These are phyloP conservation scores for Liolophura sinensis DNA, from an alignment of 1,140 invertebrate genomes.

Conservation along the genomic window DNA sequence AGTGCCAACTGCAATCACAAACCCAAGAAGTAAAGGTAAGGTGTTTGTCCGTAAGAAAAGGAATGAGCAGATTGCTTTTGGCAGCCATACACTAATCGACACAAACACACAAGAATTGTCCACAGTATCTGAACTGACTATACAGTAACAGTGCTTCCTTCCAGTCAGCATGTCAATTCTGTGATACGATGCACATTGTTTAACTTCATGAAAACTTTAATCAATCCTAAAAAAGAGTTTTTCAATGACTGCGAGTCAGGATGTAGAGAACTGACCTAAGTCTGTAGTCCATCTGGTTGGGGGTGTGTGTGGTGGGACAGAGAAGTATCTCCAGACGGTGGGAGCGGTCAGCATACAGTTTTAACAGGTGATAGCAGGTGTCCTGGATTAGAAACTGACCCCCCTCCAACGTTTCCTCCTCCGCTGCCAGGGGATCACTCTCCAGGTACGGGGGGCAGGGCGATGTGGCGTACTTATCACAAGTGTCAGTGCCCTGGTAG, in stretches of 20 bases:
- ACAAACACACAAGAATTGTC: too few relatives aligned
- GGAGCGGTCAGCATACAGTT: constrained; percentile 67
- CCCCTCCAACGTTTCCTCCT: constrained; percentile 16
- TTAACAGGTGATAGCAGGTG: constrained; percentile 81
- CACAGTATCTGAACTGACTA: too few relatives aligned
- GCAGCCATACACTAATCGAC: too few relatives aligned
- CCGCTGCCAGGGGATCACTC: constrained; percentile 9
- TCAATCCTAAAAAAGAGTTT: too few relatives aligned
- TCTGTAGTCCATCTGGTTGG: constrained; percentile 80
- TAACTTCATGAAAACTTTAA: too few relatives aligned
- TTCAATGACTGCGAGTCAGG: too few relatives aligned
- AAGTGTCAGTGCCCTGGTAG: constrained; percentile 58
- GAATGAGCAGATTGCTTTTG: too few relatives aligned
- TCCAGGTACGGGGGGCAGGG: constrained; percentile 66
- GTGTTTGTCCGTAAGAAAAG: too few relatives aligned
- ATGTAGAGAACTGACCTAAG: constrained; percentile 68
- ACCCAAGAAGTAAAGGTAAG: too few relatives aligned
- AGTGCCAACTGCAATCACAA: constrained; percentile 61
- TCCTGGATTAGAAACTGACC: constrained; percentile 61
- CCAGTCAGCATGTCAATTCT: too few relatives aligned
- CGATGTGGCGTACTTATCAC: constrained; percentile 60
- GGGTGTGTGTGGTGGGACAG: constrained; percentile 76
- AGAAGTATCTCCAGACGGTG: constrained; percentile 72
- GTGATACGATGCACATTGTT: too few relatives aligned
- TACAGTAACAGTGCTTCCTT: too few relatives aligned